Conservation (phyloP, 1,140 invertebrate genomes). For the Neodiprion lecontei region DNA sequence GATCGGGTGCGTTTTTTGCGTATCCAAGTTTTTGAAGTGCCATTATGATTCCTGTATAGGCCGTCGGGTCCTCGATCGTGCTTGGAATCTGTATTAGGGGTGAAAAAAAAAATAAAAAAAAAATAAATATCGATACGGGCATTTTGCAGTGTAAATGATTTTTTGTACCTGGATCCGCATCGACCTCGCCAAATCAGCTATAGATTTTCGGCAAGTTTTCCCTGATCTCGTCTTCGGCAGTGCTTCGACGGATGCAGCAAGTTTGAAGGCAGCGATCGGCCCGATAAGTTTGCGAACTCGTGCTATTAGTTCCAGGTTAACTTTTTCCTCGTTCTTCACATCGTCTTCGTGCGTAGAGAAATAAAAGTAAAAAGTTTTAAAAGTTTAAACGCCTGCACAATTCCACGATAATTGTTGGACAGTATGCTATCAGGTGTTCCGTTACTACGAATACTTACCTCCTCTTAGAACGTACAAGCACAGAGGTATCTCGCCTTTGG, state of each 20-base stretch:
- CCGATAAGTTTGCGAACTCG: conserved; percentile 83
- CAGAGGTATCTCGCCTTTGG: conserved; percentile 89
- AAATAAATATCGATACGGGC: conserved; percentile 17
- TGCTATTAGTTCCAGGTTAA: conserved; percentile 72
- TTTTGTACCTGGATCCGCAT: conserved; percentile 69
- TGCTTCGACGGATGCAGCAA: conserved; percentile 76
- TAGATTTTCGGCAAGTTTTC: conserved; percentile 86
- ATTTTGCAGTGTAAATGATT: not conserved
- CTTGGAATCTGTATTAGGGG: conserved; percentile 70
- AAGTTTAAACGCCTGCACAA: conserved; percentile 15
- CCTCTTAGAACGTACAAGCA: conserved; percentile 81
- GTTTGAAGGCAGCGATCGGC: conserved; percentile 86
- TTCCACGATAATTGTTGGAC: not conserved
- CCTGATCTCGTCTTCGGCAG: conserved; percentile 79
- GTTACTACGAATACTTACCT: conserved; percentile 32
- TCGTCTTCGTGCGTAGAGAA: conserved; percentile 51
- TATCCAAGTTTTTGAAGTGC: conserved; percentile 79
- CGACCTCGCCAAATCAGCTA: conserved; percentile 81
- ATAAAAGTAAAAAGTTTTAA: conserved; percentile 21
- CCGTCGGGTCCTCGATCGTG: conserved; percentile 87
- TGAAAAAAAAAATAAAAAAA: conserved; percentile 38
- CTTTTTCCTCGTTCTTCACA: conserved; percentile 65
- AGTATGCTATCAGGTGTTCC: not conserved
- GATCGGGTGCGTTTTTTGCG: conserved; percentile 74
- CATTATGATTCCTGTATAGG: conserved; percentile 78